A percentile compares a stretch with the other conserved stretches of the same genome.
These are phyloP conservation scores for Chascanopsetta lugubris DNA, from an alignment of 2,113 vertebrate genomes.

Conservation along the genomic window DNA sequence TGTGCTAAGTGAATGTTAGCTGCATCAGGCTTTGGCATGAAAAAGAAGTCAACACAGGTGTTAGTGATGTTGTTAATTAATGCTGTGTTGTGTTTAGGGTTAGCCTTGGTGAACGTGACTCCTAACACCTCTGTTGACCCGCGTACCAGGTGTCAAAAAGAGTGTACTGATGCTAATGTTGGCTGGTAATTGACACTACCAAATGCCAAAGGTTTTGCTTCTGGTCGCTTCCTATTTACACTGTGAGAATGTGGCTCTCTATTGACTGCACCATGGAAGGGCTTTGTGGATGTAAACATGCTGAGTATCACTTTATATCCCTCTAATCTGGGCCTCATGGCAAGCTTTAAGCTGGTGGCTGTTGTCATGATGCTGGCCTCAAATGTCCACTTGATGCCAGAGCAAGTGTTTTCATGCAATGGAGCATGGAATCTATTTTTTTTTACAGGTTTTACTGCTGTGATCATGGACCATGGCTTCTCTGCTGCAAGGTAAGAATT, in stretches of 20 bases:
- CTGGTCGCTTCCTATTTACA: not conserved
- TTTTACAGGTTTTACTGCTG: not conserved
- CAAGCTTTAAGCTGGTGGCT: not conserved
- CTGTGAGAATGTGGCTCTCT: not conserved
- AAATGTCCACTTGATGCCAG: not conserved
- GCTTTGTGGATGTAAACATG: not conserved
- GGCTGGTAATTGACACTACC: too few relatives aligned
- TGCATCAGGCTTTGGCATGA: too few relatives aligned
- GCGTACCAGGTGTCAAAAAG: too few relatives aligned
- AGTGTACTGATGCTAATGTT: not conserved
- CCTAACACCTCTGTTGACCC: too few relatives aligned
- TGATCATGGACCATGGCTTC: not conserved
- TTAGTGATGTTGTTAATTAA: too few relatives aligned
- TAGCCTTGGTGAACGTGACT: too few relatives aligned
- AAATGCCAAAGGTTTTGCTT: too few relatives aligned
- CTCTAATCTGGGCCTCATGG: not conserved
- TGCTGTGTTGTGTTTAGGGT: not conserved
- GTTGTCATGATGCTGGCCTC: not conserved
- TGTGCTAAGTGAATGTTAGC: too few relatives aligned
- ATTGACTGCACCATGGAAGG: not conserved
- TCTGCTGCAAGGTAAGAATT: constrained; percentile 7
- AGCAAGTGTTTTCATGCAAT: not conserved
- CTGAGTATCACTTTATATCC: not conserved
- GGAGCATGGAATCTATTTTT: not conserved
- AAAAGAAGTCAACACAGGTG: too few relatives aligned